phyloP scores from a whole-genome alignment of 2,888 invertebrate species.

The Trissonchulus latispiculum region DNA sequence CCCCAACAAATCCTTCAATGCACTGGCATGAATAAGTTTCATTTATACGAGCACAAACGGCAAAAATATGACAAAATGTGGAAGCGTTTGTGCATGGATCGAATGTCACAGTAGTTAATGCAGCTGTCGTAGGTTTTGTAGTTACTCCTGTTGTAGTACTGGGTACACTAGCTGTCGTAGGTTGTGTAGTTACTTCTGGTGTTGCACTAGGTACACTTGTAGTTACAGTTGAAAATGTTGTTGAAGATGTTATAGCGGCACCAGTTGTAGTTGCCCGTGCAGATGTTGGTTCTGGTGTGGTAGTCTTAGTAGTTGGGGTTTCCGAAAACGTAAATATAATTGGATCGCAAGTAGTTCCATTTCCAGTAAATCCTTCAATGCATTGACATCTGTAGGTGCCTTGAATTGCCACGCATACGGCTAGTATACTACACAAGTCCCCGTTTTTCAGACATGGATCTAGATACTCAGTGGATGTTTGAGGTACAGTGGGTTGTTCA shows the following conservation, averaged over 20 bases:
- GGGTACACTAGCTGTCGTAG: background rate
- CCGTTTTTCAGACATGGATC: background rate
- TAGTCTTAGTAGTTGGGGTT: background rate
- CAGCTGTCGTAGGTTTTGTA: background rate
- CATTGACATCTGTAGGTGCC: background rate
- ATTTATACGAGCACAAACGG: background rate
- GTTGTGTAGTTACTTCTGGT: background rate
- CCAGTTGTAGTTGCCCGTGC: background rate
- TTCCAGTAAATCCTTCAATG: background rate
- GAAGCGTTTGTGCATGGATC: background rate
- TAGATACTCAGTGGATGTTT: background rate
- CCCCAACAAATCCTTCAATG: background rate
- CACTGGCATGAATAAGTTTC: background rate
- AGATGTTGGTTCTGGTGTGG: background rate
- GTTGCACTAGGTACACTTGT: background rate
- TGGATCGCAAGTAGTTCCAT: conserved; percentile 1
- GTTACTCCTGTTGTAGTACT: background rate
- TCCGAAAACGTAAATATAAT: background rate
- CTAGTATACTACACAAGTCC: background rate
- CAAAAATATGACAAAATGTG: background rate
- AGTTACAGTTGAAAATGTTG: background rate
- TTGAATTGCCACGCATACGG: background rate
- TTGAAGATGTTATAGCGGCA: too few relatives aligned
- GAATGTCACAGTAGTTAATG: background rate
- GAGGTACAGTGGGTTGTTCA: background rate